phyloP scores from a whole-genome alignment of 37 sponge, comb jelly and placozoan species.

The Lycopodina hypogea region DNA sequence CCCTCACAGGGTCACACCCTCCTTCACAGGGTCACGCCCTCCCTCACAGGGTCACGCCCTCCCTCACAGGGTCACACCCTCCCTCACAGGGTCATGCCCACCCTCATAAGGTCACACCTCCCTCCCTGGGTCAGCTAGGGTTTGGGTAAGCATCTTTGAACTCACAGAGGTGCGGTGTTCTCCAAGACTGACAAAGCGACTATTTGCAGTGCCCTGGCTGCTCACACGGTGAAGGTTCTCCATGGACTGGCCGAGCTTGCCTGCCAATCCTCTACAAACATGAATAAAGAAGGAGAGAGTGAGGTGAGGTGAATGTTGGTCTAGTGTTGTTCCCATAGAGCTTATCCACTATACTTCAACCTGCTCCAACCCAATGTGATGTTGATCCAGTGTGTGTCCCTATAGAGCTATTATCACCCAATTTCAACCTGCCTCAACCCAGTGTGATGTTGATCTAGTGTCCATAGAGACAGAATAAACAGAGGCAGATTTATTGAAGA shows the following conservation, averaged over 20 bases:
- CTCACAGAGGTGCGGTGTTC: conserved; percentile 64
- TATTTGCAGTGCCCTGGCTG: conserved; percentile 15
- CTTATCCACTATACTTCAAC: background rate
- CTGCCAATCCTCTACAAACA: background rate
- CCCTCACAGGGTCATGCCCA: no score
- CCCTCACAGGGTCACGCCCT: no score
- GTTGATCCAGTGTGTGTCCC: no score
- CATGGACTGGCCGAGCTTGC: conserved; percentile 61
- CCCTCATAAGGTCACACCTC: no score
- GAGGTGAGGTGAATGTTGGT: background rate
- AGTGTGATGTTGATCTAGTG: background rate
- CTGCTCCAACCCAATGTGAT: background rate
- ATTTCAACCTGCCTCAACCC: no score
- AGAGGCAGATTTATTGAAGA: background rate
- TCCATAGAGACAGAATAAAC: background rate
- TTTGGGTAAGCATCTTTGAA: no score
- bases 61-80: no score
- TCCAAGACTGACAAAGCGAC: conserved; percentile 24
- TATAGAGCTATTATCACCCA: no score
- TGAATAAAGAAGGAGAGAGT: background rate
- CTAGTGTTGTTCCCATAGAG: background rate
- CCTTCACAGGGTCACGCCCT: no score
- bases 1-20: no score
- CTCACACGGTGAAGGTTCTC: conserved; percentile 60
- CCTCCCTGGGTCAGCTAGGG: no score